Percentiles rank a stretch among this genome's conserved stretches.
phyloP scores from a whole-genome alignment of 1,140 invertebrate genomes.

The Nomia melanderi region DNA sequence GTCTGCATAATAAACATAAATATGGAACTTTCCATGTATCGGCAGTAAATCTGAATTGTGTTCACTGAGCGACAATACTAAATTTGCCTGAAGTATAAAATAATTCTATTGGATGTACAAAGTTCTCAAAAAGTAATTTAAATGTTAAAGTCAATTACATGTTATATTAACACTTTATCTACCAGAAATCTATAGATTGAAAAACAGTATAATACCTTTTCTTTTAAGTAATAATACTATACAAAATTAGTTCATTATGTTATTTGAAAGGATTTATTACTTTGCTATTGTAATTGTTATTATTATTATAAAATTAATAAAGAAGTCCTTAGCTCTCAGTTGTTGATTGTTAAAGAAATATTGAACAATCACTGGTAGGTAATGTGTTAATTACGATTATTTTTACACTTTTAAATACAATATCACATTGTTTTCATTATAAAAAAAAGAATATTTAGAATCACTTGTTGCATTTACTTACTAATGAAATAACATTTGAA shows the following conservation, averaged over 20 bases:
- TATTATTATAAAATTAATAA: no score
- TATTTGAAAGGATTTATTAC: no score
- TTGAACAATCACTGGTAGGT: no score
- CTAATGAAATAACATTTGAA: constrained; percentile 82
- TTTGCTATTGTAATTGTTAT: no score
- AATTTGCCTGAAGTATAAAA: constrained; percentile 83
- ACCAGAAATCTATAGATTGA: no score
- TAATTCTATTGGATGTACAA: constrained; percentile 57
- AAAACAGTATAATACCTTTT: no score
- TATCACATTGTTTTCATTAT: constrained; percentile 20
- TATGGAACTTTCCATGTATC: constrained; percentile 83
- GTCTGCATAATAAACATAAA: constrained; percentile 86
- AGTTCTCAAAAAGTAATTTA: constrained; percentile 65
- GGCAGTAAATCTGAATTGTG: constrained; percentile 84
- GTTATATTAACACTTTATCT: no score
- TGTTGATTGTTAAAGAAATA: no score
- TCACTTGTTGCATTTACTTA: constrained; percentile 71
- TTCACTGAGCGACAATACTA: constrained; percentile 85
- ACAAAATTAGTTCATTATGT: no score
- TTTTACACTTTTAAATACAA: background rate
- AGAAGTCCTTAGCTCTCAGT: no score
- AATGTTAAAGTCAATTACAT: constrained; percentile 17
- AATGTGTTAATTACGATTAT: constrained; percentile 9
- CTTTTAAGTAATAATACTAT: no score
- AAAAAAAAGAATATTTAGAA: constrained; percentile 3